A percentile compares a stretch with the other conserved stretches of the same genome.
These are phyloP conservation scores for Schizopygopsis malacanthus DNA, from an alignment of 2,797 vertebrate species.

Conservation along the genomic window DNA sequence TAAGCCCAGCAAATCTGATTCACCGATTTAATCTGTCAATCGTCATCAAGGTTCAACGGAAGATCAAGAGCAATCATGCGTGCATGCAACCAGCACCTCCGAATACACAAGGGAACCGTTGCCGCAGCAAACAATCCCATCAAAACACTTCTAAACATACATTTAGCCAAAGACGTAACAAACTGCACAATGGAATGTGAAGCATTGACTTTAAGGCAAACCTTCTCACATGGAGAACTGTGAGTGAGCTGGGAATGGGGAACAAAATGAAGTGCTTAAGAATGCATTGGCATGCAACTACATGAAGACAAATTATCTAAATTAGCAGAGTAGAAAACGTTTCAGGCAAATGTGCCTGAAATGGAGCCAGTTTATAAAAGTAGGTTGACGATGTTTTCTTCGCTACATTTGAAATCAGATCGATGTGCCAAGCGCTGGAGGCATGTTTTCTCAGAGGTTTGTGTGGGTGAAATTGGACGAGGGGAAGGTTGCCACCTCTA, in stretches of 20 bases:
- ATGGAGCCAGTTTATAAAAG: conserved; percentile 39
- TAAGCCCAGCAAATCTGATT: conserved; percentile 29
- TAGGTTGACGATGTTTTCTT: background rate
- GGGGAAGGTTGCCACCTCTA: conserved; percentile 30
- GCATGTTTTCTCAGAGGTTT: conserved; percentile 19
- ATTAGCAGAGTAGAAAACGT: conserved; percentile 47
- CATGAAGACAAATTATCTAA: conserved; percentile 48
- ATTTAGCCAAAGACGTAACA: background rate
- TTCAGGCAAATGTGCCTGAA: conserved; percentile 47
- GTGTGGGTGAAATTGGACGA: conserved; percentile 2
- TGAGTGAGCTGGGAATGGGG: background rate
- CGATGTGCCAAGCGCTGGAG: conserved; percentile 16
- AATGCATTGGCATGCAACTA: conserved; percentile 47
- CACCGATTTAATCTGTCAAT: conserved; percentile 6
- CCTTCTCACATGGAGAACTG: background rate
- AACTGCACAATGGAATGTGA: background rate
- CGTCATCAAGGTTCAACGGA: background rate
- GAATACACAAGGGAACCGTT: background rate
- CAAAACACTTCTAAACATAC: background rate
- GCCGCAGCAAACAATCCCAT: background rate
- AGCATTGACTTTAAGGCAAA: conserved; percentile 7
- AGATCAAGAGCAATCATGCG: conserved; percentile 5
- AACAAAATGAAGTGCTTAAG: conserved; percentile 6
- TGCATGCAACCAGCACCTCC: background rate
- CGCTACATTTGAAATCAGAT: conserved; percentile 15